Conservation (phyloP, 2,113 vertebrate species). For the Clarias macrocephalus region DNA sequence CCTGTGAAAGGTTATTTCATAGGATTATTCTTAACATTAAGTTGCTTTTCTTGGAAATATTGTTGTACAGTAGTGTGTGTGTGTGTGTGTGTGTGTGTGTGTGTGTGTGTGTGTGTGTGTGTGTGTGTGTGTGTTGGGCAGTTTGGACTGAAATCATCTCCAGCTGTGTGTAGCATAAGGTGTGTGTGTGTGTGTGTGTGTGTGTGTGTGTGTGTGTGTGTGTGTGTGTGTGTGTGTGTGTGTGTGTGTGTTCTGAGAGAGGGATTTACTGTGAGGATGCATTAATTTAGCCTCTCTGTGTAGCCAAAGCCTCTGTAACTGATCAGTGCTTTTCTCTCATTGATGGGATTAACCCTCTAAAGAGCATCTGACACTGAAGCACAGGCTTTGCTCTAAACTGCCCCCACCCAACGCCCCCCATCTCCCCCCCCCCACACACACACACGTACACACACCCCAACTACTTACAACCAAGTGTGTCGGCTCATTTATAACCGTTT, state of each 20-base stretch:
- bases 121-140: not conserved
- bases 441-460: not conserved
- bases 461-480: not conserved
- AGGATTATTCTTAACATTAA: not conserved
- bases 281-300: slow-evolving; percentile 71
- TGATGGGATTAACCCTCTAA: slow-evolving; percentile 72
- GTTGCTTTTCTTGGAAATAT: not conserved
- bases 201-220: slow-evolving; percentile 47
- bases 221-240: slow-evolving; percentile 51
- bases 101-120: not conserved
- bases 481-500: slow-evolving; percentile 13
- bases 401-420: too few species aligned
- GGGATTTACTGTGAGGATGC: slow-evolving; percentile 70
- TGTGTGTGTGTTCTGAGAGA: slow-evolving; percentile 47
- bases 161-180: slow-evolving; percentile 62
- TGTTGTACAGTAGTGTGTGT: not conserved
- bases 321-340: slow-evolving; percentile 68
- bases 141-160: slow-evolving; percentile 54
- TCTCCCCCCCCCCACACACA: too few species aligned
- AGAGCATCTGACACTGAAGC: slow-evolving; percentile 57
- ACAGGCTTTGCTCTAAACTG: not conserved
- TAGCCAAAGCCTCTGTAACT: slow-evolving; percentile 68
- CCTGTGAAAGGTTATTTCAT: too few species aligned
- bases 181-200: slow-evolving; percentile 50
- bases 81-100: not conserved